A percentile compares a stretch with the other conserved stretches of the same genome.
Evolutionary conservation across 2,797 vertebrate species (phyloP).

Genomic region (Silurus aristotelis): DNA sequence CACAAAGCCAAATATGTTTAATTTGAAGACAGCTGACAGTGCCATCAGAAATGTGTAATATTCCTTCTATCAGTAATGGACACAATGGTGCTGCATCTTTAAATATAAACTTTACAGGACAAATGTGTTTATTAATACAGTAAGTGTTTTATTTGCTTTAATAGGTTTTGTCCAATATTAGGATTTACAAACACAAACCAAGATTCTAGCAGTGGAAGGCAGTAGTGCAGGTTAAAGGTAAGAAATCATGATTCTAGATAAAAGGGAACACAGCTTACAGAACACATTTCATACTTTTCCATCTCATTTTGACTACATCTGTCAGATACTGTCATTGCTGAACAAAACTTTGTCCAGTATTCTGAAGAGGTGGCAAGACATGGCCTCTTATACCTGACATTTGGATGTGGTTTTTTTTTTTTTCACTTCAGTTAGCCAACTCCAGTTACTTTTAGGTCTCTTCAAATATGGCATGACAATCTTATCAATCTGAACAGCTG

Average conservation of each 20-base stretch:
- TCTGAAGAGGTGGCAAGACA: no score
- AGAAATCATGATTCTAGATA: neutral
- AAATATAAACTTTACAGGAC: neutral
- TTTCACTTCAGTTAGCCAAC: neutral
- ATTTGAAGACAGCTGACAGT: neutral
- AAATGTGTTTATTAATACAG: neutral
- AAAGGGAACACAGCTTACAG: neutral
- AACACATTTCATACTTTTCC: neutral
- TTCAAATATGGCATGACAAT: constrained; percentile 17
- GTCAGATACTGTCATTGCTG: neutral
- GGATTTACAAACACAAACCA: neutral
- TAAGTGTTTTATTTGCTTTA: neutral
- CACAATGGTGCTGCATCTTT: neutral
- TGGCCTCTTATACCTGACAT: neutral
- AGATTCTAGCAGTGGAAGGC: neutral
- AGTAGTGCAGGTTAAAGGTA: neutral
- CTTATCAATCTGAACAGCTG: constrained; percentile 6
- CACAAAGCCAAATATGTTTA: neutral
- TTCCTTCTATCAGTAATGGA: neutral
- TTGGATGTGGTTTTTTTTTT: neutral
- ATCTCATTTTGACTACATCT: neutral
- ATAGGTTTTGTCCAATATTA: neutral
- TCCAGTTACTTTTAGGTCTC: constrained; percentile 6
- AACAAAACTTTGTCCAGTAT: neutral
- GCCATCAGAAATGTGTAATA: neutral